phyloP scores from a whole-genome alignment of 2,113 vertebrate genomes.

The Scophthalmus maximus region DNA sequence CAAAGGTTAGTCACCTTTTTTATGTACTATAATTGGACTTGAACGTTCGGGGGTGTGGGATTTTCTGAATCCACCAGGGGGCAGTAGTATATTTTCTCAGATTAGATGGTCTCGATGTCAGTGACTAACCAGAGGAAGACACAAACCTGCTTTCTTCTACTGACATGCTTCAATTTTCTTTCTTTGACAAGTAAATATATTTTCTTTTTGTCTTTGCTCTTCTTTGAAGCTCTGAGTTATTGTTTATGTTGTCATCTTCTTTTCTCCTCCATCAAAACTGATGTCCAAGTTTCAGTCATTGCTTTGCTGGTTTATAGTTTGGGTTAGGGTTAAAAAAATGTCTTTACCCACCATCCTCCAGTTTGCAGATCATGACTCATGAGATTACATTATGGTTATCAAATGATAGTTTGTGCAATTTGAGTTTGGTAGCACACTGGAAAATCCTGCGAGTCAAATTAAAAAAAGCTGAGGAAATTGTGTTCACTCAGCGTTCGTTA shows the following conservation, averaged over 20 bases:
- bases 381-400: conserved; percentile 13
- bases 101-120: conserved; percentile 8
- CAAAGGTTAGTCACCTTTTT: background rate
- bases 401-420: conserved; percentile 1
- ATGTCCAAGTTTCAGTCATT: background rate
- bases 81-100: conserved; percentile 60
- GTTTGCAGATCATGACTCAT: conserved; percentile 11
- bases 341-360: background rate
- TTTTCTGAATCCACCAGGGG: conserved; percentile 56
- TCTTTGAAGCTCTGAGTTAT: background rate
- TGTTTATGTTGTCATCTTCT: conserved; percentile 5
- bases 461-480: conserved; percentile 18
- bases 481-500: conserved; percentile 36
- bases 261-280: background rate
- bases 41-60: background rate
- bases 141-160: conserved; percentile 7
- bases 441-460: conserved; percentile 19
- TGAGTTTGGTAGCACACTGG: conserved; percentile 24
- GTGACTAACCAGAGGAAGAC: conserved; percentile 11
- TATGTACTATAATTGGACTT: background rate
- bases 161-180: conserved; percentile 8
- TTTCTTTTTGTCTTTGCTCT: too few species aligned
- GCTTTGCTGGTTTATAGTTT: conserved; percentile 17
- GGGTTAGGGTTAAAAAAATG: too few species aligned
- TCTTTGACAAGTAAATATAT: conserved; percentile 38